Base-by-base conservation (phyloP, 2,113 vertebrate genomes). In the Copsychus sechellarum region DNA sequence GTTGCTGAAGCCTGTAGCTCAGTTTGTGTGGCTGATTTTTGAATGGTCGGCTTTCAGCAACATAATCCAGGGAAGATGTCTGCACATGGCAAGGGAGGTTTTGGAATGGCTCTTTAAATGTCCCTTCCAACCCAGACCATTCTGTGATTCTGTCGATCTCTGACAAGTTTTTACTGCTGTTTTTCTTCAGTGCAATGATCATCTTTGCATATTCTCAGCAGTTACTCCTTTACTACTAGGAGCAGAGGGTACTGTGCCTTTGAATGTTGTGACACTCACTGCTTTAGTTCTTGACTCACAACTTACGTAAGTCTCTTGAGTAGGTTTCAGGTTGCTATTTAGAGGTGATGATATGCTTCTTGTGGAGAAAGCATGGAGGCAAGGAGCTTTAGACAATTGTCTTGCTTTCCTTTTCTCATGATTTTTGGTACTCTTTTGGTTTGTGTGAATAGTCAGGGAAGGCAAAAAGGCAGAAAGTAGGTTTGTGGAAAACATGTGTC, bases 261-360 rank as follows among this genome's bases (percentile, higher is more conserved):
- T 74, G 82, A 92, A 38, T 95, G 86, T 95, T 96, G 92, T 97
- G 96, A 88, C 88, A 96, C 40, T 92, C 72, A 2, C 23, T 65
- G 76, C 82, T 87, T 92, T 83, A 88, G 82, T 93, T 96, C 92
- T 96, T 97, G 93, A 96, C 90, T 96, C 95, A 93, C 0, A 3
- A 81, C 90, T 97, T 96, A 95, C 0, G 14, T 96, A 97, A 97
- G 82, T 67, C 65, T 92, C 82, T 88, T 94, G 90, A 96, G 93
- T 96, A 96, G 92, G 95, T 94, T 94, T 96, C 90, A 93, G 77
- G 77, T 94, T 97, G 88, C 95, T 96, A 93, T 97, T 96, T 94
- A 88, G 92, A 93, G 90, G 88, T 93, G 92, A 74, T 89, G 89
- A 92, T 89, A 40, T 47, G 69, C 45, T 92, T 74, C 88, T 92